Percentiles rank a stretch among this genome's conserved stretches.
These are phyloP conservation scores for Drosophila fungiperda DNA, from an alignment of 2,888 invertebrate species.

Conservation along the genomic window DNA sequence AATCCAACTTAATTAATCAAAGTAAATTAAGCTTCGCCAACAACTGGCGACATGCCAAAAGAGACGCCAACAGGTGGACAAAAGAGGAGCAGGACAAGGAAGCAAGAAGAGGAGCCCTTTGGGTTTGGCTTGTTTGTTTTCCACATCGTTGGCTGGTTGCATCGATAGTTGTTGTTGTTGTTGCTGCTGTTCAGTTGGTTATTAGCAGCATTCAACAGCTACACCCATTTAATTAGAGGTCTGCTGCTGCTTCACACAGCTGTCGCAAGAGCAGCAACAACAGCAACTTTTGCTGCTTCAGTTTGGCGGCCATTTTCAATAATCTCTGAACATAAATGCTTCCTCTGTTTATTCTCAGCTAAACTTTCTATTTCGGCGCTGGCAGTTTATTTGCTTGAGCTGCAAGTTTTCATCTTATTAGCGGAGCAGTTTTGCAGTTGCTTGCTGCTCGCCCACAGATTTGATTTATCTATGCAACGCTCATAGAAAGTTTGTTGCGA, in stretches of 20 bases:
- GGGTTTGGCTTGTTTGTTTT: slow-evolving; percentile 65
- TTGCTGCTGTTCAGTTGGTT: slow-evolving; percentile 53
- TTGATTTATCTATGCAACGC: slow-evolving; percentile 66
- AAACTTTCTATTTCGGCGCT: slow-evolving; percentile 55
- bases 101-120: slow-evolving; percentile 50
- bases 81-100: background rate
- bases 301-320: slow-evolving; percentile 57
- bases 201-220: slow-evolving; percentile 71
- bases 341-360: background rate
- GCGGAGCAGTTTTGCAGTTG: slow-evolving; percentile 35
- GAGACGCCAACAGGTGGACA: slow-evolving; percentile 60
- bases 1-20: background rate
- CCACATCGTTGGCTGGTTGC: slow-evolving; percentile 47
- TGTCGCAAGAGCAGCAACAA: slow-evolving; percentile 26
- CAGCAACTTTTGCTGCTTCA: slow-evolving; percentile 26
- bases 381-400: background rate
- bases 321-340: slow-evolving; percentile 15
- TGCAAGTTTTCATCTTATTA: slow-evolving; percentile 9
- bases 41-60: slow-evolving; percentile 13
- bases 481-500: slow-evolving; percentile 70
- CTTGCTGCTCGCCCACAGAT: slow-evolving; percentile 33
- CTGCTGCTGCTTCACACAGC: slow-evolving; percentile 51
- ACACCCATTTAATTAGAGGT: slow-evolving; percentile 75
- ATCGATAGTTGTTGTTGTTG: slow-evolving; percentile 20
- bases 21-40: background rate